Evolutionary conservation across 2,113 vertebrate species (phyloP).

Genomic region (Pollachius pollachius): DNA sequence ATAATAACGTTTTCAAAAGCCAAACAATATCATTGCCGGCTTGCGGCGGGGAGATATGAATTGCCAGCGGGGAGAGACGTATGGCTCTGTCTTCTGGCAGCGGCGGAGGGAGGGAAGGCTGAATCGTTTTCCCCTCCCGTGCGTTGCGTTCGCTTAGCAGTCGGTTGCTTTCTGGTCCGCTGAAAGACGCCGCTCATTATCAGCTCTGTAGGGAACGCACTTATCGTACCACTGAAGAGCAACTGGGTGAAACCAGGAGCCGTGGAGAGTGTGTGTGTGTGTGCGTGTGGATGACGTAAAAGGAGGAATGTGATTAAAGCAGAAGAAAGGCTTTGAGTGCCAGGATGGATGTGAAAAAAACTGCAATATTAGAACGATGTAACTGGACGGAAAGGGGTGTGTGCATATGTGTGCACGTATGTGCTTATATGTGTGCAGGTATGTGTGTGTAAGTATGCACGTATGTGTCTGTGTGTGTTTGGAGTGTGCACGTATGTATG

Average conservation of each 20-base stretch:
- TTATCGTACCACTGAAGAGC: conserved; percentile 24
- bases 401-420: too few species aligned
- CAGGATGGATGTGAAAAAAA: not conserved
- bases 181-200: not conserved
- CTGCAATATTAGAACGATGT: conserved; percentile 15
- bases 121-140: not conserved
- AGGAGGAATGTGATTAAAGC: too few species aligned
- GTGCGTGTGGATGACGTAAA: not conserved
- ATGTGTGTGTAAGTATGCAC: not conserved
- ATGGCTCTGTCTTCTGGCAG: too few species aligned
- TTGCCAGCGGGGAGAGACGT: too few species aligned
- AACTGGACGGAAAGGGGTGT: conserved; percentile 4
- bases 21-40: too few species aligned
- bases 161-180: not conserved
- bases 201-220: conserved; percentile 15
- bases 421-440: not conserved
- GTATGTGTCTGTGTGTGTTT: not conserved
- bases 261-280: not conserved
- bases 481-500: not conserved
- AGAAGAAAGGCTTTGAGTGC: not conserved
- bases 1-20: too few species aligned
- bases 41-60: too few species aligned
- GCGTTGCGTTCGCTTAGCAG: not conserved
- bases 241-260: not conserved
- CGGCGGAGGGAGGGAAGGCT: too few species aligned